Percentiles rank a stretch among this genome's conserved stretches.
phyloP scores from a whole-genome alignment of 1,140 invertebrate genomes.

The Choristoneura fumiferana region DNA sequence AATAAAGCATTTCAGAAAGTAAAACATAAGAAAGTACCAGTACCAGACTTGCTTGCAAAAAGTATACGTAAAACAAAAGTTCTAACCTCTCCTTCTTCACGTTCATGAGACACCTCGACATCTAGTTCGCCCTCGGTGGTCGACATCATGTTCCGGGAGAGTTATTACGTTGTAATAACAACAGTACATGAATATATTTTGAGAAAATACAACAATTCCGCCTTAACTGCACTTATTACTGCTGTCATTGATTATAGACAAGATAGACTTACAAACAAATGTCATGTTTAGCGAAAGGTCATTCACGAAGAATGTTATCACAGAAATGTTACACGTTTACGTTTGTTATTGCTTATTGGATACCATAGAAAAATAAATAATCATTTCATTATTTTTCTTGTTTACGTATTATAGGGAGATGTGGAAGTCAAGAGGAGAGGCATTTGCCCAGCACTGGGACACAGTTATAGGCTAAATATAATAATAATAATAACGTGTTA shows the following conservation, averaged over 20 bases:
- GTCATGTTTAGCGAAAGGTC: neutral
- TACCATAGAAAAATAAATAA: too few relatives aligned
- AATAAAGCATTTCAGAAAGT: neutral
- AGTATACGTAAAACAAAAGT: conserved; percentile 29
- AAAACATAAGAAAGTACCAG: neutral
- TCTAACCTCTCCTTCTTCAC: conserved; percentile 71
- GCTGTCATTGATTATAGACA: conserved; percentile 17
- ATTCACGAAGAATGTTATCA: neutral
- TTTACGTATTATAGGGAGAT: too few relatives aligned
- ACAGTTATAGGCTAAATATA: too few relatives aligned
- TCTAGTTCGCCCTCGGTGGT: conserved; percentile 72
- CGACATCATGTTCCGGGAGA: conserved; percentile 60
- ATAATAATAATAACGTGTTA: too few relatives aligned
- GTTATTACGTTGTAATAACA: conserved; percentile 36
- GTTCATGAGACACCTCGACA: conserved; percentile 60
- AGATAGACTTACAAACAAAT: conserved; percentile 10
- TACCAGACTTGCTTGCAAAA: conserved; percentile 6
- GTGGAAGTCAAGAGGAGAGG: too few relatives aligned
- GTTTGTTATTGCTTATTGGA: too few relatives aligned
- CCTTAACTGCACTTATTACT: conserved; percentile 32
- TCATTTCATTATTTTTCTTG: too few relatives aligned
- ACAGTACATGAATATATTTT: conserved; percentile 58
- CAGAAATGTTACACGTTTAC: too few relatives aligned
- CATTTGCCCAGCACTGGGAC: too few relatives aligned
- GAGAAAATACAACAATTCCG: conserved; percentile 49